Conservation (phyloP, 2,113 vertebrate species). For the Bujurquina vittata region DNA sequence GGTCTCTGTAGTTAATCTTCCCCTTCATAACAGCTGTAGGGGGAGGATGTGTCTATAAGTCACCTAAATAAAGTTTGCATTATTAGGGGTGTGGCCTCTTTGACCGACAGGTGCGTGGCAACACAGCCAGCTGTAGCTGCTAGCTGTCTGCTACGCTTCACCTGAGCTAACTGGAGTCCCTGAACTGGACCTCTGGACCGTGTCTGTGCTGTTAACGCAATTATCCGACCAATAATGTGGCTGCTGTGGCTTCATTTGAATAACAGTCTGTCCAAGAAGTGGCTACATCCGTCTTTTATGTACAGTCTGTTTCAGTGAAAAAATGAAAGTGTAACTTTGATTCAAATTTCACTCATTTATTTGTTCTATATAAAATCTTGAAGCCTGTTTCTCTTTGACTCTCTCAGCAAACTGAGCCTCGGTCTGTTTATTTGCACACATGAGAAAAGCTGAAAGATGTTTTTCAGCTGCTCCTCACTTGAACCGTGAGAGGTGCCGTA, state of each 20-base stretch:
- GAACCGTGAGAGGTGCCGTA: background rate
- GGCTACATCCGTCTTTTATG: background rate
- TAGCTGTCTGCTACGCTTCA: background rate
- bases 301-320: background rate
- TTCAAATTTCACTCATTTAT: background rate
- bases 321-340: background rate
- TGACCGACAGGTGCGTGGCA: background rate
- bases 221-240: background rate
- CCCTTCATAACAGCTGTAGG: no score
- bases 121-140: background rate
- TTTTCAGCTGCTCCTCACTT: background rate
- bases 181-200: background rate
- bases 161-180: background rate
- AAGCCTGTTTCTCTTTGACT: background rate
- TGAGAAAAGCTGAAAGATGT: background rate
- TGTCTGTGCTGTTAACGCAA: background rate
- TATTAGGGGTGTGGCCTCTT: background rate
- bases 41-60: no score
- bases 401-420: no score
- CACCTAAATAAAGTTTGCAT: background rate
- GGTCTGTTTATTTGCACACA: background rate
- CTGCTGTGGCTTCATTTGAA: background rate
- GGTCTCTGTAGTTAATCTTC: no score
- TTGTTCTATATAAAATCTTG: no score
- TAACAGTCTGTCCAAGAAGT: background rate